A percentile compares a stretch with the other conserved stretches of the same genome.
Conservation (phyloP, 1,140 invertebrate genomes). For the Drosophila ohnishii region DNA sequence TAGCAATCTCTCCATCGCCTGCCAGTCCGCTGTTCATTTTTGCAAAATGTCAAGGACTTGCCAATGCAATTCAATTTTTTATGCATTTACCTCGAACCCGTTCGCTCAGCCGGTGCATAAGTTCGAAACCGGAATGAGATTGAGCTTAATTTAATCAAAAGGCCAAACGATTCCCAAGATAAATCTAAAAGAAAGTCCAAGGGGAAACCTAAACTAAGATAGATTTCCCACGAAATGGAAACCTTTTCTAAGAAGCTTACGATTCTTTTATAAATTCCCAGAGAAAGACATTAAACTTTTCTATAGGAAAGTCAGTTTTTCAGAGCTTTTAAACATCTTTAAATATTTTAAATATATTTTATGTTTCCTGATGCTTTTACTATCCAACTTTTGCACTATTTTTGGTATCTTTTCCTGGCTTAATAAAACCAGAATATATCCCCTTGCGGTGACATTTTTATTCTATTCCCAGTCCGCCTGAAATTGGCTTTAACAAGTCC, state of each 20-base stretch:
- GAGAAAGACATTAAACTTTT: neutral
- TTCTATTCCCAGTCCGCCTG: constrained; percentile 17
- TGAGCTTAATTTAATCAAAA: constrained; percentile 65
- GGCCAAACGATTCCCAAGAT: constrained; percentile 27
- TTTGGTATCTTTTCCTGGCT: neutral
- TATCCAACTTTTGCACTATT: no score
- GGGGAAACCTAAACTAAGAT: neutral
- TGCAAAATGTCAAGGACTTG: constrained; percentile 75
- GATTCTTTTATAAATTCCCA: neutral
- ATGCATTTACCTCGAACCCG: constrained; percentile 57
- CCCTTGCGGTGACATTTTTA: constrained; percentile 10
- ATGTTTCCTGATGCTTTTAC: neutral
- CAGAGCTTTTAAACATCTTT: neutral
- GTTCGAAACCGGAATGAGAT: constrained; percentile 38
- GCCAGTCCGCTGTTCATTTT: constrained; percentile 65
- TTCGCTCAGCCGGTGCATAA: constrained; percentile 11
- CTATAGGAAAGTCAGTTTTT: neutral
- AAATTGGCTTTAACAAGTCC: constrained; percentile 32
- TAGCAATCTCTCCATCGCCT: constrained; percentile 14
- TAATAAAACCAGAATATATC: constrained; percentile 1
- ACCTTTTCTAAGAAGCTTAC: neutral
- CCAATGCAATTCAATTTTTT: constrained; percentile 70
- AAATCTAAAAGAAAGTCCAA: neutral
- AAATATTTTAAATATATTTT: neutral
- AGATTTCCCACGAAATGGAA: neutral